Percentiles rank a stretch among this genome's conserved stretches.
phyloP scores from a whole-genome alignment of 2,113 vertebrate genomes.

The Istiophorus platypterus region DNA sequence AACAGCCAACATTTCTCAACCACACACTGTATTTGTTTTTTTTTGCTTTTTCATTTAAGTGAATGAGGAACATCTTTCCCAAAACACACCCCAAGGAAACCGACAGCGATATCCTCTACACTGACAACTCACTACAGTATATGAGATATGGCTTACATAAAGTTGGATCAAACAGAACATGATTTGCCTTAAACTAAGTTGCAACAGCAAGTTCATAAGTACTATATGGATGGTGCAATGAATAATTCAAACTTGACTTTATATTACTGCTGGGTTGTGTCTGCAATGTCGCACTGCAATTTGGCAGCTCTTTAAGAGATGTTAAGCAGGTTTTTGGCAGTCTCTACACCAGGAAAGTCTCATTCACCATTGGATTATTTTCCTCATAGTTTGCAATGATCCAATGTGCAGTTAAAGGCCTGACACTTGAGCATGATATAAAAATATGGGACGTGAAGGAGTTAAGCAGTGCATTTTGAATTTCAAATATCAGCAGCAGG shows the following conservation, averaged over 20 bases:
- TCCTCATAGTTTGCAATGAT: slow-evolving; percentile 46
- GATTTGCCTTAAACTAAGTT: slow-evolving; percentile 12
- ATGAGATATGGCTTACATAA: slow-evolving; percentile 4
- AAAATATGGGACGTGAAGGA: slow-evolving; percentile 51
- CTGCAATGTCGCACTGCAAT: slow-evolving; percentile 25
- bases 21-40: slow-evolving; percentile 12
- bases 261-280: slow-evolving; percentile 20
- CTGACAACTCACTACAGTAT: slow-evolving; percentile 13
- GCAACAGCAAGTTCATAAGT: slow-evolving; percentile 4
- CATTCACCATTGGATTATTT: slow-evolving; percentile 28
- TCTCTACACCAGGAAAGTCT: slow-evolving; percentile 50
- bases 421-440: slow-evolving; percentile 50
- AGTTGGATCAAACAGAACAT: slow-evolving; percentile 19
- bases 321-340: slow-evolving; percentile 22
- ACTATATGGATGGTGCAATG: slow-evolving; percentile 23
- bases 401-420: slow-evolving; percentile 38
- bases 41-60: slow-evolving; percentile 42
- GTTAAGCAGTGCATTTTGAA: slow-evolving; percentile 37
- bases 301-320: slow-evolving; percentile 49
- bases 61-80: slow-evolving; percentile 11
- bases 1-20: slow-evolving; percentile 32
- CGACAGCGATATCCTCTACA: neutral
- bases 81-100: slow-evolving; percentile 35
- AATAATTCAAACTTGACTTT: slow-evolving; percentile 52
- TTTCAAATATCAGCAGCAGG: slow-evolving; percentile 43